Evolutionary conservation across 2,888 invertebrate genomes (phyloP), one percentile per base, ranked within the genome.

Genomic region (Gibbula magus): DNA sequence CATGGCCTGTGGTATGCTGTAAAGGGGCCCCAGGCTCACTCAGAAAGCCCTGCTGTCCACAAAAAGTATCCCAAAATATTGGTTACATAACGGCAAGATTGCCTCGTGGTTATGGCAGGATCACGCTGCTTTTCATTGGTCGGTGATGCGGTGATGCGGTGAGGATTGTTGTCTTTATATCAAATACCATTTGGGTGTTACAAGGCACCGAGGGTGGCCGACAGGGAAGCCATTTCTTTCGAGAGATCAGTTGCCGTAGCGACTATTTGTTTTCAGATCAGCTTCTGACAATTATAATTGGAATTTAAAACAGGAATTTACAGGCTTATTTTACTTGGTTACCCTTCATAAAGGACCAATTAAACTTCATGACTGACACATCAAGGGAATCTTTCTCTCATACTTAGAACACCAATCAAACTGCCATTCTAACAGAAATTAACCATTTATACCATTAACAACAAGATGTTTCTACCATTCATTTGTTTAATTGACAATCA

Each of bases 11-110:
- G 35, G 70, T n/a, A 70, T 70, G 70, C 35, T 16, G 35, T 70
- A 10, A 70, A 70, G n/a, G 32, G 13, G 70, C 70, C 70, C 5
- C n/a, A 35, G 70, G 70, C 70, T 25, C 18, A 3, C 4, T 4
- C 10, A 70, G 70, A 70, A 70, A 20, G 70, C 20, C 39, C 70
- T 35, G 10, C 70, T 70, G 70, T 70, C 70, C 13, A 35, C 35
- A 70, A 70, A 70, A 70, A 70, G 70, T 35, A 70, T 70, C 70
- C 35, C 70, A 70, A 70, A 70, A 70, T 70, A 70, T 70, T 70
- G 35, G 20, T 70, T 70, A 35, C 70, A 70, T 70, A 70, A 70
- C n/a, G 35, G 35, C 20, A 70, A 70, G 70, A 70, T 70, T 70
- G 70, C 70, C 70, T 70, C 35, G 70, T 35, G 35, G 70, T 70